phyloP scores from a whole-genome alignment of 2,113 vertebrate species.

The Cranoglanis bouderius region DNA sequence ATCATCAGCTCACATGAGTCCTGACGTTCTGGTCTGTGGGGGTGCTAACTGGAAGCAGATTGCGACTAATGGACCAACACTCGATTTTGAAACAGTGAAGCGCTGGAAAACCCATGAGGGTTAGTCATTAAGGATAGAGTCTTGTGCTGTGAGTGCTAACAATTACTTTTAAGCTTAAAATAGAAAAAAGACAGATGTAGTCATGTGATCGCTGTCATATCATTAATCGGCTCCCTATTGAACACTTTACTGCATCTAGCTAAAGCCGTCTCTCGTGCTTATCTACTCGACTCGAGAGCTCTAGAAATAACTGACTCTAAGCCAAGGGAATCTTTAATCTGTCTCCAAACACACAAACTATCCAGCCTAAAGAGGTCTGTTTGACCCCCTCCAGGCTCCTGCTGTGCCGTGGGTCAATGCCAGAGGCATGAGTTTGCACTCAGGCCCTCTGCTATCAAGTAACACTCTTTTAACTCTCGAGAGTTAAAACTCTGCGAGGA shows the following conservation, averaged over 20 bases:
- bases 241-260: constrained; percentile 12
- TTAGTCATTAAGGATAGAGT: constrained; percentile 20
- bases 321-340: constrained; percentile 42
- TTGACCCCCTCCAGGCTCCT: constrained; percentile 41
- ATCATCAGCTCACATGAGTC: constrained; percentile 55
- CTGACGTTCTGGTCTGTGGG: constrained; percentile 55
- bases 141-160: constrained; percentile 40
- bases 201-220: background rate
- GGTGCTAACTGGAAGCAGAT: constrained; percentile 66
- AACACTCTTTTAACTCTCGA: constrained; percentile 44
- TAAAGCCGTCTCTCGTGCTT: constrained; percentile 17
- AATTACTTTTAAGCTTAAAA: constrained; percentile 30
- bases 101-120: constrained; percentile 28
- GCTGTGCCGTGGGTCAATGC: constrained; percentile 44
- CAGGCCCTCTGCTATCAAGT: constrained; percentile 54
- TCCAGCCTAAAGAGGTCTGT: constrained; percentile 38
- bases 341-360: constrained; percentile 45
- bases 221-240: background rate
- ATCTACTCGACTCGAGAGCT: constrained; percentile 32
- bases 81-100: constrained; percentile 44
- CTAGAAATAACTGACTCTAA: constrained; percentile 40
- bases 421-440: constrained; percentile 46
- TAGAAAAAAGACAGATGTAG: background rate
- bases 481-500: constrained; percentile 13
- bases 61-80: constrained; percentile 46